Conservation (phyloP, 1,140 invertebrate genomes). For the Phymastichus coffea region DNA sequence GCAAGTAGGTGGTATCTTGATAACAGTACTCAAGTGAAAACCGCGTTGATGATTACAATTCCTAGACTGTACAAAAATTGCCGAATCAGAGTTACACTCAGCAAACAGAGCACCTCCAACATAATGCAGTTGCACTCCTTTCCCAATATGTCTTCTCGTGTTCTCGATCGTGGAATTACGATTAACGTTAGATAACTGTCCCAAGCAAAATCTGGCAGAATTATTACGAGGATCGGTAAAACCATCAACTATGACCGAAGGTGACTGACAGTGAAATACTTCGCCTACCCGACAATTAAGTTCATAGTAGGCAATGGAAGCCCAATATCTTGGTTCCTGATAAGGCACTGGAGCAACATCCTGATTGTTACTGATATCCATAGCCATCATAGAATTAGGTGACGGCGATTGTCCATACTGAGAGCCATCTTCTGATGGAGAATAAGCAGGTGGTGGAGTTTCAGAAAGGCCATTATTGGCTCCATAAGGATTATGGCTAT, state of each 20-base stretch:
- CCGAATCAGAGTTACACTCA: slow-evolving; percentile 66
- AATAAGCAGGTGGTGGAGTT: slow-evolving; percentile 88
- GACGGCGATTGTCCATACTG: slow-evolving; percentile 35
- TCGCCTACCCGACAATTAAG: slow-evolving; percentile 89
- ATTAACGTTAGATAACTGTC: slow-evolving; percentile 73
- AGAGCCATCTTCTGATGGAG: slow-evolving; percentile 70
- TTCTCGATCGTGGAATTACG: slow-evolving; percentile 63
- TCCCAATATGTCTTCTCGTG: slow-evolving; percentile 70
- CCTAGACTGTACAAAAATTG: slow-evolving; percentile 70
- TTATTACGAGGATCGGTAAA: slow-evolving; percentile 89
- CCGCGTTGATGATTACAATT: slow-evolving; percentile 61
- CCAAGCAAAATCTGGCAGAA: slow-evolving; percentile 67
- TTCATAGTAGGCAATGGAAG: slow-evolving; percentile 90
- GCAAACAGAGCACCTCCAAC: slow-evolving; percentile 72
- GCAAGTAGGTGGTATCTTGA: slow-evolving; percentile 65
- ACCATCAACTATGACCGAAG: slow-evolving; percentile 86
- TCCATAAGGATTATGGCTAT: slow-evolving; percentile 64
- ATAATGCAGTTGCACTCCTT: slow-evolving; percentile 74
- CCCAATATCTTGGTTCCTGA: slow-evolving; percentile 88
- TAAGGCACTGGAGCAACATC: slow-evolving; percentile 72
- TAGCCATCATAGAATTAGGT: slow-evolving; percentile 57
- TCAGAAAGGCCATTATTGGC: slow-evolving; percentile 60
- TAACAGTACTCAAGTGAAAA: slow-evolving; percentile 69
- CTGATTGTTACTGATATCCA: slow-evolving; percentile 54
- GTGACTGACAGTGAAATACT: slow-evolving; percentile 83